Evolutionary conservation across 2,888 invertebrate species (phyloP), one percentile per base, ranked within the genome.

Genomic region (Onchidella celtica): DNA sequence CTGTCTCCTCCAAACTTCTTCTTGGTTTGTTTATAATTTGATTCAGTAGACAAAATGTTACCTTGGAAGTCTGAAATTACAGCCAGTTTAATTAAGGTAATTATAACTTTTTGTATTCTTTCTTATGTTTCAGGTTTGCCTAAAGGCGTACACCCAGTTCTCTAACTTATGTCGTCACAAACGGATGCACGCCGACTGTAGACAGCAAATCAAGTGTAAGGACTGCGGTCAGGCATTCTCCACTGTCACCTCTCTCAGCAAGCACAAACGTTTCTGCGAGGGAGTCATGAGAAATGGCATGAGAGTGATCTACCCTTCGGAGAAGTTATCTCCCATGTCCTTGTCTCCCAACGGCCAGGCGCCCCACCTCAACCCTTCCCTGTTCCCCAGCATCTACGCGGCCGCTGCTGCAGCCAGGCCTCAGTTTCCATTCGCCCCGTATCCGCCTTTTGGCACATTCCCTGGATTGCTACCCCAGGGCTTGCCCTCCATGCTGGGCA

Each of bases 161-260:
- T 99, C 99, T 59, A 99, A 99, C 94, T 95, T 99, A 91, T 99
- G 99, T 93, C 96, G 99, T n/a, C 99, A 99, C 94, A 98, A 98
- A 93, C 97, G 99, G 81, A 99, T 99, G 98, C 99, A 99, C 95
- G 96, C 97, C 78, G 97, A 97, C 92, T 99, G 99, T 93, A 96
- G 98, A 90, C 96, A 96, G 94, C 96, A 93, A 88, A 97, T 97
- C 91, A 98, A 97, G 94, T 99, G 99, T 94, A 96, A 95, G 90
- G 98, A 98, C 95, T 99, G 99, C 92, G 96, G 96, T 36, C 97
- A 98, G 92, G 96, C 97, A 47, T 99, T 99, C 94, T 96, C 96
- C 81, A 98, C 98, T 0, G 96, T 96, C 82, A 97, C 98, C 2
- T 97, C 98, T 38, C 95, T 99, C 73, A 96, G 75, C 85, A 80